These are phyloP conservation scores for Mactromeris polynyma DNA, from an alignment of 2,888 invertebrate species.

Conservation along the genomic window DNA sequence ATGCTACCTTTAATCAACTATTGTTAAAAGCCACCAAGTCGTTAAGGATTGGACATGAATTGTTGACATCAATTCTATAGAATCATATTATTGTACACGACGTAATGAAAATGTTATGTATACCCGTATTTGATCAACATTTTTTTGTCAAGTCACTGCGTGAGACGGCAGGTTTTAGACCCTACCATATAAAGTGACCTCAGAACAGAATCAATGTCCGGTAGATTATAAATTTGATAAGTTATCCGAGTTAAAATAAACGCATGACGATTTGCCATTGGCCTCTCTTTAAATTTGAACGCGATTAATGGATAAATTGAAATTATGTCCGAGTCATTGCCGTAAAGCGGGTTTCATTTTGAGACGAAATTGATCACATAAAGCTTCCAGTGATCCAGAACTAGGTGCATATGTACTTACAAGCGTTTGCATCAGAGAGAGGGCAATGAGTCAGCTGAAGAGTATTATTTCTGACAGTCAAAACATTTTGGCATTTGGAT, in stretches of 20 bases:
- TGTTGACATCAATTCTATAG: background rate
- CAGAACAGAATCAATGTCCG: background rate
- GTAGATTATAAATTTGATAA: background rate
- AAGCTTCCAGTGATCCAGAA: too few species aligned
- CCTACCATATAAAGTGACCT: background rate
- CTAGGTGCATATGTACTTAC: too few species aligned
- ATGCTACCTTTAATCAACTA: background rate
- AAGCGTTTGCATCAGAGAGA: too few species aligned
- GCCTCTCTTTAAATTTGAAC: background rate
- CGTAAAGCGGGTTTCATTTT: background rate
- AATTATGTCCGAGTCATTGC: background rate
- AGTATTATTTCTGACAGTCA: too few species aligned
- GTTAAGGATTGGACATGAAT: background rate
- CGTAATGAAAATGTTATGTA: background rate
- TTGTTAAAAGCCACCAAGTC: conserved; percentile 4
- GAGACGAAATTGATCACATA: too few species aligned
- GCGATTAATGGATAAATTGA: background rate
- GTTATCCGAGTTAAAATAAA: background rate
- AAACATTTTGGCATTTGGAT: too few species aligned
- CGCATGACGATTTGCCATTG: background rate
- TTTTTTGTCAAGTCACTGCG: background rate
- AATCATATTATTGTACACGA: background rate
- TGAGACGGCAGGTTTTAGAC: conserved; percentile 10
- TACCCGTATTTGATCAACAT: background rate
- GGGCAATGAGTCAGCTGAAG: too few species aligned